Evolutionary conservation across 2,888 invertebrate species (phyloP), one percentile per base, ranked within the genome.

Genomic region (Rambutsinella grinnellia): DNA sequence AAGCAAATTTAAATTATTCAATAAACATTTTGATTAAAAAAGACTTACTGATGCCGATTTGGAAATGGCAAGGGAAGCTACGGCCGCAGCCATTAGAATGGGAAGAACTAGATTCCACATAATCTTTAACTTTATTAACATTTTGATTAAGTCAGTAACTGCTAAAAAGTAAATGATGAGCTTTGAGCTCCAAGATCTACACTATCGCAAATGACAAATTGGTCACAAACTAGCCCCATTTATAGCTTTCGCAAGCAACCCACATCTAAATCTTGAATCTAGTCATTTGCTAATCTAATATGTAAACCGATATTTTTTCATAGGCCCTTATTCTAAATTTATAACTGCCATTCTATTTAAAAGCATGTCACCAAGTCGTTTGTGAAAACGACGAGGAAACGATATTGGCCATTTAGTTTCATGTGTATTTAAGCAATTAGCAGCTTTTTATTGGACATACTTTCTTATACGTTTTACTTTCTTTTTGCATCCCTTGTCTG

Each of bases 191-290:
- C n/a, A n/a, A n/a, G n/a, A n/a, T n/a, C n/a, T n/a, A n/a, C n/a
- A n/a, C n/a, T n/a, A n/a, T n/a, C n/a, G n/a, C n/a, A n/a, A n/a
- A n/a, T n/a, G n/a, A n/a, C n/a, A n/a, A n/a, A n/a, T n/a, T n/a
- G n/a, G n/a, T n/a, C n/a, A n/a, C n/a, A n/a, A 66, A 53, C 36
- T 57, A 68, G 60, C 28, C 13, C 19, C 36, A 49, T 68, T 68
- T 68, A 68, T 68, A 68, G 68, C 36, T 17, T 68, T 44, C 68
- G 23, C 51, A 58, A 60, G 60, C n/a, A n/a, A n/a, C 68, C 68
- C 60, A 58, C 51, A 68, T 68, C 53, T 68, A n/a, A n/a, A n/a
- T n/a, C n/a, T n/a, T n/a, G n/a, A n/a, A n/a, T 26, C 28, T 19
- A 21, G 44, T 47, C n/a, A 24, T 67, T 60, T 17, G 68, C 36